These are phyloP conservation scores for Pelobates cultripes DNA, from an alignment of 2,797 vertebrate genomes.

Conservation along the genomic window DNA sequence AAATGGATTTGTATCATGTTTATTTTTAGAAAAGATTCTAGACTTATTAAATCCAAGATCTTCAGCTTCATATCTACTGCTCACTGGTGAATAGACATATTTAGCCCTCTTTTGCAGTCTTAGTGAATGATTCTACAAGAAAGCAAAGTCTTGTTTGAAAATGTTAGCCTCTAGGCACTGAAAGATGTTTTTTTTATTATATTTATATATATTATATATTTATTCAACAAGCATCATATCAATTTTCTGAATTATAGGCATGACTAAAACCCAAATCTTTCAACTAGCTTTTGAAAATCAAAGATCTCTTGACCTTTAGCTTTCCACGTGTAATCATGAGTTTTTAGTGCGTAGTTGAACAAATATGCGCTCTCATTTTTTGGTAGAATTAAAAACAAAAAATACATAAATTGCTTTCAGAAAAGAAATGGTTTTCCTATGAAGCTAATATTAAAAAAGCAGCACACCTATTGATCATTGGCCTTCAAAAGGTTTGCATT, in stretches of 20 bases:
- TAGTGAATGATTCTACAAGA: slow-evolving; percentile 33
- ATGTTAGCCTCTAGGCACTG: slow-evolving; percentile 42
- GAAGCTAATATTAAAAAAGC: not conserved
- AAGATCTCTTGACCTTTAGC: slow-evolving; percentile 38
- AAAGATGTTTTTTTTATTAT: slow-evolving; percentile 5
- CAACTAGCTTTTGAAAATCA: slow-evolving; percentile 39
- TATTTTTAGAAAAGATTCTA: not conserved
- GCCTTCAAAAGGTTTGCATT: not conserved
- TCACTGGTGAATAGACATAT: not conserved
- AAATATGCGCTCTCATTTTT: slow-evolving; percentile 21
- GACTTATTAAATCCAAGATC: not conserved
- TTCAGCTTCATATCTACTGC: not conserved
- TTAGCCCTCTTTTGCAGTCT: slow-evolving; percentile 4
- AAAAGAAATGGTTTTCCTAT: slow-evolving; percentile 3
- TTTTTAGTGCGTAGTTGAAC: slow-evolving; percentile 23
- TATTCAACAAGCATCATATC: slow-evolving; percentile 42
- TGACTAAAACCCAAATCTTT: slow-evolving; percentile 29
- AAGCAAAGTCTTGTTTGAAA: slow-evolving; percentile 45
- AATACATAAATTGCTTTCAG: slow-evolving; percentile 28
- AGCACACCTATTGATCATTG: not conserved
- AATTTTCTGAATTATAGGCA: slow-evolving; percentile 49
- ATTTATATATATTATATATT: not conserved
- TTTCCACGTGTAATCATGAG: slow-evolving; percentile 21
- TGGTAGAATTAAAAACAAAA: slow-evolving; percentile 2
- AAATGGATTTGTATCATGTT: not conserved